Percentiles rank a stretch among this genome's conserved stretches.
Evolutionary conservation across 2,113 vertebrate species (phyloP).

Genomic region (Notothenia rossii): DNA sequence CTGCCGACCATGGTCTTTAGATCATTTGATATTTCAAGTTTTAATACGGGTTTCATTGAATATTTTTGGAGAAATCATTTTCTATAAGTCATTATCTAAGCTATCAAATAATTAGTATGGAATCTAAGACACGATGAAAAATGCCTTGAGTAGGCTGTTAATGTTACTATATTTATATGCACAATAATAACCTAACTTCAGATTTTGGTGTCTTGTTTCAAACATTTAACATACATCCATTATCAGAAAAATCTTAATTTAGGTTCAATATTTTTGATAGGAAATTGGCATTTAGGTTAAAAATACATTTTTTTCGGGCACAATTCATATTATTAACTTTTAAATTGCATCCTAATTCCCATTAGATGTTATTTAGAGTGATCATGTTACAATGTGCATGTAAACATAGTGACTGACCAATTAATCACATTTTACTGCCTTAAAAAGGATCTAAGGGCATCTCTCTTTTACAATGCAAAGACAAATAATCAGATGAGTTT

Average conservation of each 20-base stretch:
- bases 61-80: slow-evolving; percentile 29
- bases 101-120: slow-evolving; percentile 18
- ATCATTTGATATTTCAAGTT: slow-evolving; percentile 31
- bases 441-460: slow-evolving; percentile 64
- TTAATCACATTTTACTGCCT: slow-evolving; percentile 63
- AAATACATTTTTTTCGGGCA: too few relatives aligned
- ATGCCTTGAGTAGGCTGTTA: slow-evolving; percentile 54
- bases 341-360: too few relatives aligned
- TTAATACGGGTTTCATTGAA: slow-evolving; percentile 24
- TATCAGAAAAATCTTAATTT: neutral
- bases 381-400: slow-evolving; percentile 30
- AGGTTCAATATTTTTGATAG: neutral
- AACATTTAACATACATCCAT: neutral
- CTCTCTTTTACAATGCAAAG: slow-evolving; percentile 44
- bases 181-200: slow-evolving; percentile 11
- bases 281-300: too few relatives aligned
- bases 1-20: slow-evolving; percentile 49
- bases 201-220: neutral
- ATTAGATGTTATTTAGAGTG: neutral
- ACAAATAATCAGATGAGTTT: neutral
- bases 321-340: too few relatives aligned
- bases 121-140: slow-evolving; percentile 19
- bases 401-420: slow-evolving; percentile 4
- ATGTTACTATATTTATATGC: slow-evolving; percentile 30
- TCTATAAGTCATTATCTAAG: slow-evolving; percentile 40